Evolutionary conservation across 92 coral and sea anemone genomes (phyloP).

Genomic region (Palythoa grandiflora): DNA sequence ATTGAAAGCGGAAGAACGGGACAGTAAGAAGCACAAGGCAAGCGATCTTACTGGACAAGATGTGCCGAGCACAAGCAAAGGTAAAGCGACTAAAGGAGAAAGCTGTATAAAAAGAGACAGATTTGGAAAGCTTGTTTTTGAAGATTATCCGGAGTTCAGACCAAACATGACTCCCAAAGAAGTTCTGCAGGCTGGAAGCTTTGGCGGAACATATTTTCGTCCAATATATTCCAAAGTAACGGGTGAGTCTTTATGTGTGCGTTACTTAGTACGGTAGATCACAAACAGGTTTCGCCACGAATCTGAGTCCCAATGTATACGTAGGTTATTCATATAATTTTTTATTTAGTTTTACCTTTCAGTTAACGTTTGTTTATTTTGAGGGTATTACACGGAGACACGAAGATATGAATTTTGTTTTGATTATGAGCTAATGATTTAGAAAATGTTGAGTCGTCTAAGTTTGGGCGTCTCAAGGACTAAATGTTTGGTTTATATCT

Average conservation of each 20-base stretch:
- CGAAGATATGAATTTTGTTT: no score
- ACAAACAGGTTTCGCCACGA: no score
- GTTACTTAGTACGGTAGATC: no score
- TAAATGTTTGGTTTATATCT: no score
- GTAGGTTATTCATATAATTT: no score
- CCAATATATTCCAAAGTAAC: slow-evolving; percentile 80
- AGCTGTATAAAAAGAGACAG: slow-evolving; percentile 66
- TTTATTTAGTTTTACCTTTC: no score
- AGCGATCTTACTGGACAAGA: background rate
- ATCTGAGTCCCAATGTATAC: no score
- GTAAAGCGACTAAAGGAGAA: background rate
- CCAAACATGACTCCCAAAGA: slow-evolving; percentile 87
- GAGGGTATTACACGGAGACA: no score
- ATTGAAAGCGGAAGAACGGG: slow-evolving; percentile 3
- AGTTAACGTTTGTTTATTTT: no score
- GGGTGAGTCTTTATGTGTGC: slow-evolving; percentile 45
- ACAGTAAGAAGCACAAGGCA: slow-evolving; percentile 13
- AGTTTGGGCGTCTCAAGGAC: no score
- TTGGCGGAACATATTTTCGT: slow-evolving; percentile 86
- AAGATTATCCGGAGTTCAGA: slow-evolving; percentile 81
- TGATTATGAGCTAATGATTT: no score
- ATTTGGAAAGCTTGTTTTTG: slow-evolving; percentile 75
- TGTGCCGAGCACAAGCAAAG: background rate
- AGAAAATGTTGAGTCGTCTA: no score
- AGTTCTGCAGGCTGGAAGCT: slow-evolving; percentile 88